Evolutionary conservation across 2,113 vertebrate species (phyloP).

Genomic region (Lagopus muta): DNA sequence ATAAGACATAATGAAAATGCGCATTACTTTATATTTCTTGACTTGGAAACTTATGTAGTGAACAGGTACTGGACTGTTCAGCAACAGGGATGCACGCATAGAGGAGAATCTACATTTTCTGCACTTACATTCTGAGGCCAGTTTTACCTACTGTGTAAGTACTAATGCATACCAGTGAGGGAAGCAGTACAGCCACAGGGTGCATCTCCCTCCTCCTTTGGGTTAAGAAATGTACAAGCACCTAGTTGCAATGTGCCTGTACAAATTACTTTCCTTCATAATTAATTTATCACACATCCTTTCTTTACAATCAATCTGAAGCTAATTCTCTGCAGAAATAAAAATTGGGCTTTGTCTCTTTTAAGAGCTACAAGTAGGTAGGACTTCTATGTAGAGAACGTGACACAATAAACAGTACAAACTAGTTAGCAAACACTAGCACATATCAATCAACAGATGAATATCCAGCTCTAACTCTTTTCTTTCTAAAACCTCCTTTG

Average conservation of each 20-base stretch:
- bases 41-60: background rate
- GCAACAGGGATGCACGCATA: background rate
- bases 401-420: background rate
- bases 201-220: background rate
- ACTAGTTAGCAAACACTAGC: background rate
- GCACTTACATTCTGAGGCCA: background rate
- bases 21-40: background rate
- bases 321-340: background rate
- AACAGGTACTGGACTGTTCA: background rate
- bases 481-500: background rate
- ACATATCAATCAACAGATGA: accelerated
- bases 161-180: background rate
- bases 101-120: background rate
- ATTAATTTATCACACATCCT: background rate
- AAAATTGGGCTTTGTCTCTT: background rate
- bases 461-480: background rate
- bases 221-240: background rate
- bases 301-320: background rate
- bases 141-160: background rate
- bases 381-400: background rate
- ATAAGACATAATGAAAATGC: background rate
- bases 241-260: background rate
- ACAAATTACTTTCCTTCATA: background rate
- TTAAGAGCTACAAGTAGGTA: background rate
- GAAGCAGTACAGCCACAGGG: background rate